Percentiles rank a stretch among this genome's conserved stretches.
phyloP scores from a whole-genome alignment of 2,888 invertebrate genomes.

The Drosophila leonis region DNA sequence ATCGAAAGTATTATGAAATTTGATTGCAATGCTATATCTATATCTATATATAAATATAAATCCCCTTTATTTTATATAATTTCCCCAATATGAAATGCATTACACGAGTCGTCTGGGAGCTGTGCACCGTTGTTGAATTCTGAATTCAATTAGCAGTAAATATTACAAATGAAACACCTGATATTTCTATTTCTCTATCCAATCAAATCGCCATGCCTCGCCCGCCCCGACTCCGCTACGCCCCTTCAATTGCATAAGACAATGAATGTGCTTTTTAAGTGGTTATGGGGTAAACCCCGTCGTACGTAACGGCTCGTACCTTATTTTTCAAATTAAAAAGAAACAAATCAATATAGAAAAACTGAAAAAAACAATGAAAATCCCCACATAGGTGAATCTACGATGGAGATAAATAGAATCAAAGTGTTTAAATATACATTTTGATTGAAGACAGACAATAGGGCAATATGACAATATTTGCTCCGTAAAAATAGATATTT shows the following conservation, averaged over 20 bases:
- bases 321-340: neutral
- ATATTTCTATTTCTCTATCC: conserved; percentile 3
- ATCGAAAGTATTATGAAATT: neutral
- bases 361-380: neutral
- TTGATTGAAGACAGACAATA: neutral
- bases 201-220: neutral
- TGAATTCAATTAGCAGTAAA: conserved; percentile 24
- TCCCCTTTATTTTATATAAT: neutral
- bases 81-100: neutral
- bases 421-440: neutral
- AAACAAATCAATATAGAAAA: neutral
- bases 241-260: conserved; percentile 17
- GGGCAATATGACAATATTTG: neutral
- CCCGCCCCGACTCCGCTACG: too few relatives aligned
- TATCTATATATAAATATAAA: neutral
- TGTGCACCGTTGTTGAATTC: neutral
- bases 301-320: neutral
- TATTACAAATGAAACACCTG: conserved; percentile 20
- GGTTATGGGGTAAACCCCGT: conserved; percentile 1
- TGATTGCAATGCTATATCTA: neutral
- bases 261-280: conserved; percentile 12
- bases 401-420: neutral
- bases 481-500: neutral
- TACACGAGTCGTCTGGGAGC: neutral
- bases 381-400: neutral